These are phyloP conservation scores for Kryptolebias ocellatus DNA, from an alignment of 2,797 vertebrate species.

Conservation along the genomic window DNA sequence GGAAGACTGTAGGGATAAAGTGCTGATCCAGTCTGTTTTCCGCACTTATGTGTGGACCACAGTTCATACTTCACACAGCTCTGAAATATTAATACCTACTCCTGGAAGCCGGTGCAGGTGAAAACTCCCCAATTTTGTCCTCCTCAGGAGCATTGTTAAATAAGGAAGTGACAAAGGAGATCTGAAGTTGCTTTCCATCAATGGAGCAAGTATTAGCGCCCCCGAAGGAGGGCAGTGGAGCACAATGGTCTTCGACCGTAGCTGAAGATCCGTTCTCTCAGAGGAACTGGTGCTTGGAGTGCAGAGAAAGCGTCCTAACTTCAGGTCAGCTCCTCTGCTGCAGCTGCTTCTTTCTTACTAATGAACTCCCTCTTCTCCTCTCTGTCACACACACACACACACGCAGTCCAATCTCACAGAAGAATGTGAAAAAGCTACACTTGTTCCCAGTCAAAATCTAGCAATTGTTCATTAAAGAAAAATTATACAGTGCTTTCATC, in stretches of 20 bases:
- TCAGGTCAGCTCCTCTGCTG: constrained; percentile 50
- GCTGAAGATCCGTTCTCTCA: constrained; percentile 26
- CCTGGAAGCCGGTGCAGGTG: constrained; percentile 32
- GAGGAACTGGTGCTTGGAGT: constrained; percentile 44
- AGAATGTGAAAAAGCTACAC: neutral
- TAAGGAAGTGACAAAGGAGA: constrained; percentile 37
- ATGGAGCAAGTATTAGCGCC: constrained; percentile 6
- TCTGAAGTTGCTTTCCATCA: constrained; percentile 30
- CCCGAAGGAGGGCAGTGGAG: neutral
- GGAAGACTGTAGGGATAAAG: constrained; percentile 29
- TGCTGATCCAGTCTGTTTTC: constrained; percentile 43
- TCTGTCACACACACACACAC: neutral
- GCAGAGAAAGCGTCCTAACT: constrained; percentile 32
- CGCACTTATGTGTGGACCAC: constrained; percentile 8
- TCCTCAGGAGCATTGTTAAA: constrained; percentile 55
- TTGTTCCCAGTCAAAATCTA: too few relatives aligned
- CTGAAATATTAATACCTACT: constrained; percentile 56
- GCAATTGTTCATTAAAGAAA: too few relatives aligned
- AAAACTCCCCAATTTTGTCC: constrained; percentile 32
- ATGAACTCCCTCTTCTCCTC: neutral
- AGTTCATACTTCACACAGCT: constrained; percentile 17
- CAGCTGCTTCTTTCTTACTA: constrained; percentile 15
- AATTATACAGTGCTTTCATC: too few relatives aligned
- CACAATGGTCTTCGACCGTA: constrained; percentile 8
- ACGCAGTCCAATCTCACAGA: neutral